Conservation (phyloP, 1,140 invertebrate species). For the Chelonus insularis region DNA sequence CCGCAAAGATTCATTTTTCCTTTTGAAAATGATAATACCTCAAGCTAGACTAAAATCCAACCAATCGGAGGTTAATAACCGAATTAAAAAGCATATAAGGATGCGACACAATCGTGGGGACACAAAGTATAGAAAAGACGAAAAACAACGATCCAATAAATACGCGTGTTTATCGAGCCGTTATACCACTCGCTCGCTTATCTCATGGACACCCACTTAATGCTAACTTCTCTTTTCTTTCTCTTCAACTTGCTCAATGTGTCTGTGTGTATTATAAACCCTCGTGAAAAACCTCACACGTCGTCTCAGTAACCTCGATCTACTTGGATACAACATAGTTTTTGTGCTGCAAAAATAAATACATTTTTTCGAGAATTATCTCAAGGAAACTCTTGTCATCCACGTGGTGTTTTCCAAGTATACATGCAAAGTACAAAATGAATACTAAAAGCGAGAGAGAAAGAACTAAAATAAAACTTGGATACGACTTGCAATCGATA, state of each 20-base stretch:
- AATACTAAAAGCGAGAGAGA: no score
- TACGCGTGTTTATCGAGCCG: conserved; percentile 53
- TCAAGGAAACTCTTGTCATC: no score
- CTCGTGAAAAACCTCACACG: conserved; percentile 54
- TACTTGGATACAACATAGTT: not conserved
- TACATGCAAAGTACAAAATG: no score
- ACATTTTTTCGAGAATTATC: not conserved
- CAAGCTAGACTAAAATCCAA: no score
- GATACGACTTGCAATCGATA: no score
- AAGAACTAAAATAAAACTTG: no score
- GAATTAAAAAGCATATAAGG: conserved; percentile 30
- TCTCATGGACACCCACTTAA: conserved; percentile 56
- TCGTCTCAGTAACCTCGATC: conserved; percentile 26
- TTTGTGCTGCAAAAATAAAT: not conserved
- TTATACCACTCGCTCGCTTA: conserved; percentile 51
- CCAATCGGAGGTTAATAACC: conserved; percentile 41
- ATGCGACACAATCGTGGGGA: conserved; percentile 14
- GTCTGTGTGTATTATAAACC: not conserved
- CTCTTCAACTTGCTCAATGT: not conserved
- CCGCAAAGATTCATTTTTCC: no score
- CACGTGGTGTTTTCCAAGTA: no score
- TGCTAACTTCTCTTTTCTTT: conserved; percentile 16
- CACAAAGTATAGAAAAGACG: not conserved
- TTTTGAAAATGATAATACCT: no score
- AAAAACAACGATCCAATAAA: conserved; percentile 49